Percentiles rank a stretch among this genome's conserved stretches.
Evolutionary conservation across 64 coral and sea anemone species (phyloP).

Genomic region (Montipora sp.): DNA sequence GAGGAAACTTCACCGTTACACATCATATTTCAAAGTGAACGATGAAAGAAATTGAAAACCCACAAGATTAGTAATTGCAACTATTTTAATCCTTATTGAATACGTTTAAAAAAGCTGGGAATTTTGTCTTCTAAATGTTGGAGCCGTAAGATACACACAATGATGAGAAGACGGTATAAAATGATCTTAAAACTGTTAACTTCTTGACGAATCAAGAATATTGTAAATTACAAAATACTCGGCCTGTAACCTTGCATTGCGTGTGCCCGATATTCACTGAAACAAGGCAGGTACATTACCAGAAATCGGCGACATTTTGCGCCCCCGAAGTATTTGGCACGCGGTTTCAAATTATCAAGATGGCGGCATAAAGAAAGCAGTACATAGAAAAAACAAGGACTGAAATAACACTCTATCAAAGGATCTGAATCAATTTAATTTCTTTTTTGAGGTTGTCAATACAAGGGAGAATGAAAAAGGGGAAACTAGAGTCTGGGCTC

Average conservation of each 20-base stretch:
- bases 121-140: not conserved
- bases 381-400: too few relatives aligned
- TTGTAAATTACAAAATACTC: not conserved
- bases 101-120: not conserved
- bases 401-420: too few relatives aligned
- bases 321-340: too few relatives aligned
- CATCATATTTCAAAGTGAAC: not conserved
- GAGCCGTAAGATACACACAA: too few relatives aligned
- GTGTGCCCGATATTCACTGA: not conserved
- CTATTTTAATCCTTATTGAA: slow-evolving; percentile 13
- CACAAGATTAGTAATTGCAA: not conserved
- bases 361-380: too few relatives aligned
- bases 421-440: too few relatives aligned
- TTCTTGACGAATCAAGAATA: not conserved
- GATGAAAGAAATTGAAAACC: not conserved
- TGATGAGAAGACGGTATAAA: not conserved
- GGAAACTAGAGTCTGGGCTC: too few relatives aligned
- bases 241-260: not conserved
- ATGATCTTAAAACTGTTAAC: not conserved
- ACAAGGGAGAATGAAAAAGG: too few relatives aligned
- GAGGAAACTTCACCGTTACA: not conserved
- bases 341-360: too few relatives aligned
- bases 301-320: too few relatives aligned
- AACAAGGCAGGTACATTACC: too few relatives aligned
- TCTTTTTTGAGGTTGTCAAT: too few relatives aligned